phyloP scores from a whole-genome alignment of 1,140 invertebrate species.

The Linepithema humile region DNA sequence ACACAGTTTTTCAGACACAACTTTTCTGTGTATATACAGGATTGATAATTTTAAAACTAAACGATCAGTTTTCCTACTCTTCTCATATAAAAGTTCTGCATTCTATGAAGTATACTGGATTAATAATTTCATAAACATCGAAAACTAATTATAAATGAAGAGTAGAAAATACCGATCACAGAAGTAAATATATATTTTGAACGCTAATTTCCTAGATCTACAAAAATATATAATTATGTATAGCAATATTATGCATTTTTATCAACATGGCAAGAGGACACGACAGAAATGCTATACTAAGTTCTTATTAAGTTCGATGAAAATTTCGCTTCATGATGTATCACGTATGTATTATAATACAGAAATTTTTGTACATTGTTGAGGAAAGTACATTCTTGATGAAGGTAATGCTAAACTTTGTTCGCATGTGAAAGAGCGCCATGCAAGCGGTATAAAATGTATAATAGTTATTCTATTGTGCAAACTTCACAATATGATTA shows the following conservation, averaged over 20 bases:
- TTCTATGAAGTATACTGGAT: conserved; percentile 43
- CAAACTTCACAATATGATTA: conserved; percentile 37
- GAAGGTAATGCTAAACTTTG: conserved; percentile 36
- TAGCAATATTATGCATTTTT: conserved; percentile 76
- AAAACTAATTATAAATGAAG: conserved; percentile 62
- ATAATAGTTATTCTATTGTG: conserved; percentile 39
- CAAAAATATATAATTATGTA: conserved; percentile 79
- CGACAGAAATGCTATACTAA: conserved; percentile 71
- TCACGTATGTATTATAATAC: conserved; percentile 31
- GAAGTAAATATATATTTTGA: conserved; percentile 74
- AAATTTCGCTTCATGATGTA: conserved; percentile 59
- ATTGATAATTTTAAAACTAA: conserved; percentile 72
- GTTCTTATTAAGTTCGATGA: conserved; percentile 50
- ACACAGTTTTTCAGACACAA: conserved; percentile 70
- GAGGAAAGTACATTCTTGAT: conserved; percentile 47
- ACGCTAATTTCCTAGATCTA: conserved; percentile 76
- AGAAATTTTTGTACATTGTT: conserved; percentile 48
- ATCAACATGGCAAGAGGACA: conserved; percentile 75
- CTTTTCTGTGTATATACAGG: conserved; percentile 72
- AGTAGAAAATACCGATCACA: conserved; percentile 62
- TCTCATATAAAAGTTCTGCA: conserved; percentile 55
- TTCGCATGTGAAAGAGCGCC: conserved; percentile 22
- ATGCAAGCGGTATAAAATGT: conserved; percentile 47
- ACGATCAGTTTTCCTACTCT: conserved; percentile 71
- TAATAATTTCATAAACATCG: conserved; percentile 46